phyloP scores from a whole-genome alignment of 2,888 invertebrate species.

The Ormia ochracea region DNA sequence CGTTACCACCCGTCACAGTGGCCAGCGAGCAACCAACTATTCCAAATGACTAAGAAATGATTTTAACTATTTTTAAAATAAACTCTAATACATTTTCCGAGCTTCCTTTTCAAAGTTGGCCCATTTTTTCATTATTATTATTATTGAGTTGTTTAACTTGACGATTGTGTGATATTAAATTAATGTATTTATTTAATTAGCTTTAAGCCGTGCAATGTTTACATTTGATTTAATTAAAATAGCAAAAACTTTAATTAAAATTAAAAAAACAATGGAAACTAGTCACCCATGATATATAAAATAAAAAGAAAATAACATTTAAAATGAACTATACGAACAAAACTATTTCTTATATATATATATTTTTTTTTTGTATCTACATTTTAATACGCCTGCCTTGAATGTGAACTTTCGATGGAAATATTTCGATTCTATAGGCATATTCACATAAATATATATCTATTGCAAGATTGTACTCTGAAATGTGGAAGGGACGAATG shows the following conservation, averaged over 20 bases:
- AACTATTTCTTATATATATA: too few relatives aligned
- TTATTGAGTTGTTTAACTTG: constrained; percentile 56
- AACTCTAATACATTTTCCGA: neutral
- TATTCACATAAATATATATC: too few relatives aligned
- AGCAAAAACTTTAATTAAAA: neutral
- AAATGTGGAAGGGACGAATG: too few relatives aligned
- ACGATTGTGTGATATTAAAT: constrained; percentile 59
- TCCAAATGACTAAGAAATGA: constrained; percentile 64
- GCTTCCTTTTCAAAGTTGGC: too few relatives aligned
- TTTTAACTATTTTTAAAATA: constrained; percentile 52
- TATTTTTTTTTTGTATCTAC: too few relatives aligned
- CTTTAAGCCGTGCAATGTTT: constrained; percentile 60
- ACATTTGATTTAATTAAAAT: constrained; percentile 27
- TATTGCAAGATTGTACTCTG: too few relatives aligned
- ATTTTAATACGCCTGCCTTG: too few relatives aligned
- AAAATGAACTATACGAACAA: neutral
- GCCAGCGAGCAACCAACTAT: constrained; percentile 58
- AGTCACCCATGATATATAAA: constrained; percentile 19
- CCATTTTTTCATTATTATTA: constrained; percentile 21
- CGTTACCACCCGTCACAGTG: constrained; percentile 48
- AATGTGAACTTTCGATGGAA: too few relatives aligned
- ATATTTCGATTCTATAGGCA: too few relatives aligned
- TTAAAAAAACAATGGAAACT: constrained; percentile 9
- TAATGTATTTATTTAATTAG: constrained; percentile 48
- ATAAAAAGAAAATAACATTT: neutral